These are phyloP conservation scores for Euzetes globulus DNA, from an alignment of 2,888 invertebrate species.

Conservation along the genomic window DNA sequence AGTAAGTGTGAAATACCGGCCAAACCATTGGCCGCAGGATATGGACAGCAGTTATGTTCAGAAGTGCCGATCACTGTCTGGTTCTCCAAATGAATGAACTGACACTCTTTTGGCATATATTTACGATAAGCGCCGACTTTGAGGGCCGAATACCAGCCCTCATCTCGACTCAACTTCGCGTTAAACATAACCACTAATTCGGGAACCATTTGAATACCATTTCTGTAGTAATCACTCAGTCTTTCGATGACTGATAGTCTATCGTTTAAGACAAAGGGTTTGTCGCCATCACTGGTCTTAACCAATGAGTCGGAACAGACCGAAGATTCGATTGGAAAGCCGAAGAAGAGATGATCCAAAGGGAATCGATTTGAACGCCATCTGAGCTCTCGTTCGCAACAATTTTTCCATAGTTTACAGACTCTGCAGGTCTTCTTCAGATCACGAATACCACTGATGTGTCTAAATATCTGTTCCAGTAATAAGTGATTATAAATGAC, in stretches of 20 bases:
- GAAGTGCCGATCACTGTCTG: slow-evolving; percentile 16
- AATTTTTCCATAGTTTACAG: slow-evolving; percentile 16
- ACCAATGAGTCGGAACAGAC: background rate
- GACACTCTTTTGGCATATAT: slow-evolving; percentile 5
- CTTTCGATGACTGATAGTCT: background rate
- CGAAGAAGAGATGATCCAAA: slow-evolving; percentile 8
- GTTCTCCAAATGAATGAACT: slow-evolving; percentile 14
- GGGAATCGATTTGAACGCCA: background rate
- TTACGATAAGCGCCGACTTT: slow-evolving; percentile 2
- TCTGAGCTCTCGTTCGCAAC: background rate
- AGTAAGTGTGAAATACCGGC: slow-evolving; percentile 23
- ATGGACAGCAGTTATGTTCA: background rate
- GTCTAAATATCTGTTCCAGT: slow-evolving; percentile 1
- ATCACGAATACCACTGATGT: background rate
- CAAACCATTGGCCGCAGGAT: slow-evolving; percentile 10
- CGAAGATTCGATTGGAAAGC: background rate
- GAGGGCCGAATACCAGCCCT: slow-evolving; percentile 3
- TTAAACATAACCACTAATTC: slow-evolving; percentile 20
- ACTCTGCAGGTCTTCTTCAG: slow-evolving; percentile 1
- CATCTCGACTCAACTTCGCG: background rate
- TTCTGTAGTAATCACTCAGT: background rate
- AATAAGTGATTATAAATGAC: slow-evolving; percentile 7
- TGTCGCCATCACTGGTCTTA: background rate
- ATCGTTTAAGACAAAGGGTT: slow-evolving; percentile 11
- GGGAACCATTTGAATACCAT: background rate